Percentiles rank a stretch among this genome's conserved stretches.
Evolutionary conservation across 2,113 vertebrate genomes (phyloP).

Genomic region (Limanda limanda): DNA sequence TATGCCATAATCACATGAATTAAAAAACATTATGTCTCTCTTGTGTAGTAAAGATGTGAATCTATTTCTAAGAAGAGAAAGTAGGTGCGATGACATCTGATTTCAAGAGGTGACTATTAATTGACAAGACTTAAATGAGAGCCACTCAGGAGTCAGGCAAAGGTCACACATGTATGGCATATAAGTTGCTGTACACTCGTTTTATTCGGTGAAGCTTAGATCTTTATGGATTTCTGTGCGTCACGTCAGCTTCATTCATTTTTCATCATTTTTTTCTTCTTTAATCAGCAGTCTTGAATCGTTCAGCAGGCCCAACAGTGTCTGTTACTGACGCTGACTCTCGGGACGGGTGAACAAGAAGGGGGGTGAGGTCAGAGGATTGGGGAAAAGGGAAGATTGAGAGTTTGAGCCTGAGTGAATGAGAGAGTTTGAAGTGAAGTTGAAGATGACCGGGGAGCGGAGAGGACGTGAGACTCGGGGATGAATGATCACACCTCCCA

Average conservation of each 20-base stretch:
- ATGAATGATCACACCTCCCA: conserved; percentile 44
- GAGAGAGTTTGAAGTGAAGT: not conserved
- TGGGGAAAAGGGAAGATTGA: not conserved
- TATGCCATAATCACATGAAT: too few species aligned
- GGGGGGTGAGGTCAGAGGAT: not conserved
- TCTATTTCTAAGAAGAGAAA: not conserved
- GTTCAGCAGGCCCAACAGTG: not conserved
- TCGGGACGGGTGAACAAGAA: not conserved
- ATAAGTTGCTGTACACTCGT: not conserved
- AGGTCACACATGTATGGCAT: not conserved
- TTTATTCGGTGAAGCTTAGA: not conserved
- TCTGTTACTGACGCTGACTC: not conserved
- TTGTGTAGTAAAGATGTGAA: not conserved
- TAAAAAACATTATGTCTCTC: too few species aligned
- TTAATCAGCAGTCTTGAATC: not conserved
- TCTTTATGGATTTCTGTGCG: not conserved
- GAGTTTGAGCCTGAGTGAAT: not conserved
- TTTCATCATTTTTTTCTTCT: not conserved
- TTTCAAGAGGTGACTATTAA: not conserved
- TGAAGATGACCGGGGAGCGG: not conserved
- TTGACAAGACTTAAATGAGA: not conserved
- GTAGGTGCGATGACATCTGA: not conserved
- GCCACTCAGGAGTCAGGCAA: not conserved
- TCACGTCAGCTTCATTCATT: conserved; percentile 16
- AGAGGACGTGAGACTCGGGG: not conserved